Evolutionary conservation across 2,113 vertebrate species (phyloP).

Genomic region (Leptobrachium ailaonicum): DNA sequence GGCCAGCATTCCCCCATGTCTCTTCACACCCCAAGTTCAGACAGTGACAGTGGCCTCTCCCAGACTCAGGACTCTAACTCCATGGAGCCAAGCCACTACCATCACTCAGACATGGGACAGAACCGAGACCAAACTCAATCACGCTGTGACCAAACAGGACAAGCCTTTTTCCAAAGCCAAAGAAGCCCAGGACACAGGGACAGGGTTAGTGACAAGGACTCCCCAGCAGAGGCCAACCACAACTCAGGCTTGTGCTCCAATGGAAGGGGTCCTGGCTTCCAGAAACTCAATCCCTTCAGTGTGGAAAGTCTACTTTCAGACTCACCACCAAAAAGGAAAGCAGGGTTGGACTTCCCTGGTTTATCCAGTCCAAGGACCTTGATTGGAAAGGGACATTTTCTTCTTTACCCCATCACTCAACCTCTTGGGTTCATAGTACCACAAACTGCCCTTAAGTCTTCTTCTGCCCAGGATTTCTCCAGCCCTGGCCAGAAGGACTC

Average conservation of each 20-base stretch:
- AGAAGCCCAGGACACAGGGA: constrained; percentile 77
- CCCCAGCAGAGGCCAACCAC: constrained; percentile 59
- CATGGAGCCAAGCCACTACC: constrained; percentile 9
- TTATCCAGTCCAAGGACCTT: constrained; percentile 82
- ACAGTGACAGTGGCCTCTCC: constrained; percentile 91
- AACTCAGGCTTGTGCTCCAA: constrained; percentile 66
- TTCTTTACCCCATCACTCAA: constrained; percentile 93
- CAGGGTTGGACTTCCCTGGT: constrained; percentile 80
- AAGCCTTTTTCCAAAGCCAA: constrained; percentile 75
- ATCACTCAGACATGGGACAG: constrained; percentile 33
- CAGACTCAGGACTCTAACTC: constrained; percentile 52
- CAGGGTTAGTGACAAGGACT: constrained; percentile 62
- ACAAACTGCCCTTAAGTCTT: constrained; percentile 80
- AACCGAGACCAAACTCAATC: constrained; percentile 61
- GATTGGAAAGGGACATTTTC: constrained; percentile 90
- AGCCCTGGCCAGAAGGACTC: constrained; percentile 53
- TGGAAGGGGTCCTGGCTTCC: constrained; percentile 68
- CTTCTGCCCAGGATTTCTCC: constrained; percentile 62
- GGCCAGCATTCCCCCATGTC: constrained; percentile 76
- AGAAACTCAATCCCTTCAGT: constrained; percentile 92
- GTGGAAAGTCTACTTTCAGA: constrained; percentile 92
- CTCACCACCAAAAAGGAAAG: constrained; percentile 83
- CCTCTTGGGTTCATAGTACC: constrained; percentile 93
- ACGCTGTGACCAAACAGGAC: constrained; percentile 74
- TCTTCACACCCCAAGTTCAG: constrained; percentile 91